A percentile compares a stretch with the other conserved stretches of the same genome.
These are phyloP conservation scores for Ceuthmochares aereus DNA, from an alignment of 2,113 vertebrate genomes.

Conservation along the genomic window DNA sequence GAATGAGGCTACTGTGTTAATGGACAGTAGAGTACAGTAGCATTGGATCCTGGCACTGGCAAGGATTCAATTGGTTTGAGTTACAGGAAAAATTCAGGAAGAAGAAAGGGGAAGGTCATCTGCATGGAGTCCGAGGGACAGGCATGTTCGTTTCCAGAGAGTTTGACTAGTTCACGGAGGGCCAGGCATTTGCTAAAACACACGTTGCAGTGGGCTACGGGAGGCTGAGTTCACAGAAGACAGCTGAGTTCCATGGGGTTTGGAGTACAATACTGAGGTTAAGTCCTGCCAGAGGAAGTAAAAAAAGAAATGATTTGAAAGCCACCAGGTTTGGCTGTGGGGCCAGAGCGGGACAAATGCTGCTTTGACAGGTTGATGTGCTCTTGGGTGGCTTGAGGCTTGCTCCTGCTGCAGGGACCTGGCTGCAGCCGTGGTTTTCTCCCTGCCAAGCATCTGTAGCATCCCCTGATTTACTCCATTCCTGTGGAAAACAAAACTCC, in stretches of 20 bases:
- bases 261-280: neutral
- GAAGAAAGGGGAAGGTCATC: neutral
- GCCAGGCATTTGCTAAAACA: neutral
- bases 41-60: neutral
- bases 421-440: neutral
- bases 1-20: neutral
- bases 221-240: neutral
- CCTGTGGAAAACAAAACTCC: neutral
- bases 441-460: neutral
- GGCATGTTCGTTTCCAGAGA: neutral
- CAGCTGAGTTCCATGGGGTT: neutral
- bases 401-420: neutral
- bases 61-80: neutral
- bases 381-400: neutral
- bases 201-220: neutral
- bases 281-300: neutral
- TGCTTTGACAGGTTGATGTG: neutral
- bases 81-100: neutral
- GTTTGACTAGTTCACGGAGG: neutral
- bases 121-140: neutral
- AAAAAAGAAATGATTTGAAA: neutral
- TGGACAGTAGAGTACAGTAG: neutral
- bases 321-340: neutral
- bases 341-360: neutral
- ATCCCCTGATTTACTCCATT: rapidly evolving